Conservation (phyloP, 2,888 invertebrate species). For the Drosophila prostipennis region DNA sequence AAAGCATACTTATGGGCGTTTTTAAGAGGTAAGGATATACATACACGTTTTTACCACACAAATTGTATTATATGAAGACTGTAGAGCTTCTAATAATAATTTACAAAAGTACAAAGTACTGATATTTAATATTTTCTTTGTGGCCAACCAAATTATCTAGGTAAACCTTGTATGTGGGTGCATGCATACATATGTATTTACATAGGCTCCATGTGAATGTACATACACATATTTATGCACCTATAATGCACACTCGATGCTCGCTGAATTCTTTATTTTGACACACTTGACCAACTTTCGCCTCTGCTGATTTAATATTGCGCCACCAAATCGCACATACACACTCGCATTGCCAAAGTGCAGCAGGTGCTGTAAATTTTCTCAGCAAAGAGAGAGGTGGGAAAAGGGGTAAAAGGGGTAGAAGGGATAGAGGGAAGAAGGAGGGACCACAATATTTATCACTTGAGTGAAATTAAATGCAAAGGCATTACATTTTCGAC, state of each 20-base stretch:
- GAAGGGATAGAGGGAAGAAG: no score
- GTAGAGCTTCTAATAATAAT: no score
- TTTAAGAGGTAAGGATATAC: not conserved
- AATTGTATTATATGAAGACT: no score
- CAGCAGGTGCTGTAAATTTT: slow-evolving; percentile 68
- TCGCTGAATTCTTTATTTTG: slow-evolving; percentile 62
- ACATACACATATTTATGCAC: slow-evolving; percentile 1
- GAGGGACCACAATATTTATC: slow-evolving; percentile 57
- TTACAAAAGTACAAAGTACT: no score
- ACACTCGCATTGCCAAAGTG: slow-evolving; percentile 46
- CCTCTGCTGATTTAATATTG: slow-evolving; percentile 47
- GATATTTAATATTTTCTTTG: not conserved
- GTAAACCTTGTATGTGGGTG: not conserved
- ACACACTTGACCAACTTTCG: slow-evolving; percentile 74
- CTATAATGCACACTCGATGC: slow-evolving; percentile 19
- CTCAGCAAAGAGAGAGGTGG: slow-evolving; percentile 3
- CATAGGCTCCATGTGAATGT: not conserved
- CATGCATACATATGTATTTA: not conserved
- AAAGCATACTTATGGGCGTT: not conserved
- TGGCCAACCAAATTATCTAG: not conserved
- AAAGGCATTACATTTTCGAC: slow-evolving; percentile 62
- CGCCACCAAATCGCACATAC: slow-evolving; percentile 29
- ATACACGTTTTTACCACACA: no score
- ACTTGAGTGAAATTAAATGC: slow-evolving; percentile 65
- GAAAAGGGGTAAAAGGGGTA: not conserved